Base-by-base conservation (phyloP, 2,797 vertebrate species). In the Gymnoscopelus braueri region DNA sequence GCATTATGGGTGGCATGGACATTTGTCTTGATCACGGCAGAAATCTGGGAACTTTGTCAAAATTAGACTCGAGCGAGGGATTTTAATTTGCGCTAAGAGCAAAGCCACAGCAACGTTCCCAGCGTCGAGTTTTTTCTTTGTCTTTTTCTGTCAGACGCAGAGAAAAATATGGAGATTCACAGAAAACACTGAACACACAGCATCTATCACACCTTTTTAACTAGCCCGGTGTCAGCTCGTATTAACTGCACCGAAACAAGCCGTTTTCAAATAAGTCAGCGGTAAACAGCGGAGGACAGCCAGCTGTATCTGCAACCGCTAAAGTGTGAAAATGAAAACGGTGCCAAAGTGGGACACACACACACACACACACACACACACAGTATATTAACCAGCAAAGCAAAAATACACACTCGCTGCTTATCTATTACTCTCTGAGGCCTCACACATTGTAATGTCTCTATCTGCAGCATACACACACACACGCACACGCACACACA, bases 361-460 rank as follows among this genome's bases (percentile, higher is more conserved):
- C 57, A 35, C 57, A 26, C 24, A n/a, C 55, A 29, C 57, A 35
- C 26, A 35, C 57, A 59, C 57, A 6, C 26, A 58, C 89, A 85
- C 79, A 83, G 49, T 70, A 44, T 77, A 75, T 80, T 74, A 81
- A 84, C 75, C 74, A 82, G 74, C 71, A 81, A 84, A 76, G 70
- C 72, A 74, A 76, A 77, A 85, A 77, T 68, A 82, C 82, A 86
- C 81, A 85, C 78, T 77, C 68, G 3, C 14, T 2, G 72, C 82
- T 90, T 89, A 89, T 92, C 88, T 88, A 67, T 77, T 79, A 74
- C 77, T 83, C 87, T 88, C 78, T 60, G 66, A 87, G 89, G 85
- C 87, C 87, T 80, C 87, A 84, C 83, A 87, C 87, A 70, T 88
- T 58, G 75, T 86, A 82, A 89, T 76, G 76, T 82, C 88, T 90